Conservation (phyloP, 2,797 vertebrate species). For the Trachops cirrhosus region DNA sequence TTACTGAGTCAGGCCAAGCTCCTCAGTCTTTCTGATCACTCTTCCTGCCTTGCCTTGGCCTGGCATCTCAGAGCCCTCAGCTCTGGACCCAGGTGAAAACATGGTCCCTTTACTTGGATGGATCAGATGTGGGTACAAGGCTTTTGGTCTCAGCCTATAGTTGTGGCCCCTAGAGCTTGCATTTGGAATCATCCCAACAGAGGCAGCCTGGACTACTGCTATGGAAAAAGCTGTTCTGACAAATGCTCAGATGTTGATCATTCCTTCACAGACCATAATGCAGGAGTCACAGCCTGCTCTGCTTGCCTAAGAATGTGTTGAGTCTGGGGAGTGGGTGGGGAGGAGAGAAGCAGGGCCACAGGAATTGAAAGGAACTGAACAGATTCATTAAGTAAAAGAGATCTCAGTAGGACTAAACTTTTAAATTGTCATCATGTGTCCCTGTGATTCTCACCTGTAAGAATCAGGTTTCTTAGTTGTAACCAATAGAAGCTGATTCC, state of each 20-base stretch:
- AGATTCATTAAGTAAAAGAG: conserved; percentile 3
- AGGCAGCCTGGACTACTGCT: not conserved
- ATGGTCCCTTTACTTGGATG: not conserved
- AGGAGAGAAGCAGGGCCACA: not conserved
- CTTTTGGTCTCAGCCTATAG: not conserved
- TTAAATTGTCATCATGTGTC: not conserved
- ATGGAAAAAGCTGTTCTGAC: not conserved
- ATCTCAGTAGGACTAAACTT: not conserved
- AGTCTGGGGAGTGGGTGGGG: not conserved
- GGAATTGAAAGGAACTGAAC: not conserved
- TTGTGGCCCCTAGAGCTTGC: not conserved
- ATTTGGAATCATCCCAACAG: not conserved
- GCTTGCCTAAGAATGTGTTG: not conserved
- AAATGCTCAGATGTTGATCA: not conserved
- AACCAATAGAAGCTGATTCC: not conserved
- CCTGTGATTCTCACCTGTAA: not conserved
- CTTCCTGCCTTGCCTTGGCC: not conserved
- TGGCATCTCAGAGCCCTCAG: not conserved
- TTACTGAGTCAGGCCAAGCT: accelerated
- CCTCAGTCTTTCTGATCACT: not conserved
- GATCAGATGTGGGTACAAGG: not conserved
- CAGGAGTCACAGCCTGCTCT: not conserved
- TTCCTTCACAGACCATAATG: not conserved
- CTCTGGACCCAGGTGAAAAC: not conserved
- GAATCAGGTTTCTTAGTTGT: not conserved